These are phyloP conservation scores for Ammospiza caudacuta DNA, from an alignment of 2,113 vertebrate species.

Conservation along the genomic window DNA sequence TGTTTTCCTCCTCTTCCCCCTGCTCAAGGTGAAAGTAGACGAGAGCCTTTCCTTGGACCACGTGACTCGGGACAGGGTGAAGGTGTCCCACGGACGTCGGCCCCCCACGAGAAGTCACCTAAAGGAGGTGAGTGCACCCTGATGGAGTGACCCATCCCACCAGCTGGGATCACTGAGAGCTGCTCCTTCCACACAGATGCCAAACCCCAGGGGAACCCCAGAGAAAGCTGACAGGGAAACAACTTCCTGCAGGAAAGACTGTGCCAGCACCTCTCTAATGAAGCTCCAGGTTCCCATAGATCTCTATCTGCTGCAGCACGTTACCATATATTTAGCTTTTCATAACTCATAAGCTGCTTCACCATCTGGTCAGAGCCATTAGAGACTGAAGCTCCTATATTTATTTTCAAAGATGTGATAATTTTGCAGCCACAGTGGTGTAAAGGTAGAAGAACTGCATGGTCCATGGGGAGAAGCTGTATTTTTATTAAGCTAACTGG, in stretches of 20 bases:
- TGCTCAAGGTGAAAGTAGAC: slow-evolving; percentile 87
- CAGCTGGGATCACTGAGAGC: not conserved
- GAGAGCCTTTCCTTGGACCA: slow-evolving; percentile 88
- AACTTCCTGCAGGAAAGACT: not conserved
- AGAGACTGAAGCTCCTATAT: not conserved
- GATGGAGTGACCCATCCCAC: not conserved
- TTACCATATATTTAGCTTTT: slow-evolving; percentile 11
- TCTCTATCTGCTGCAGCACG: not conserved
- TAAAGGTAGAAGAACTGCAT: not conserved
- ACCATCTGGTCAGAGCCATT: not conserved
- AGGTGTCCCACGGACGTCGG: slow-evolving; percentile 81
- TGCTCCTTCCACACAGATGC: not conserved
- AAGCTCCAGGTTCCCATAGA: not conserved
- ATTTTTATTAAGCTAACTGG: slow-evolving; percentile 31
- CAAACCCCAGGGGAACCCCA: not conserved
- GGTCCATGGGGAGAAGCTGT: not conserved
- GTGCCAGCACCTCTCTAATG: not conserved
- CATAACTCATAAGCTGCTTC: not conserved
- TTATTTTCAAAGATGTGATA: not conserved
- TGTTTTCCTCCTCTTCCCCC: not conserved
- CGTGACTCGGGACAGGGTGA: slow-evolving; percentile 87
- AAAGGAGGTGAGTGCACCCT: slow-evolving; percentile 83
- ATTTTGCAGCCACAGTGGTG: not conserved
- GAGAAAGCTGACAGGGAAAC: not conserved
- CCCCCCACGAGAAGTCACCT: slow-evolving; percentile 93